These are phyloP conservation scores for Ramphastos sulfuratus DNA, from an alignment of 2,113 vertebrate genomes.

Conservation along the genomic window DNA sequence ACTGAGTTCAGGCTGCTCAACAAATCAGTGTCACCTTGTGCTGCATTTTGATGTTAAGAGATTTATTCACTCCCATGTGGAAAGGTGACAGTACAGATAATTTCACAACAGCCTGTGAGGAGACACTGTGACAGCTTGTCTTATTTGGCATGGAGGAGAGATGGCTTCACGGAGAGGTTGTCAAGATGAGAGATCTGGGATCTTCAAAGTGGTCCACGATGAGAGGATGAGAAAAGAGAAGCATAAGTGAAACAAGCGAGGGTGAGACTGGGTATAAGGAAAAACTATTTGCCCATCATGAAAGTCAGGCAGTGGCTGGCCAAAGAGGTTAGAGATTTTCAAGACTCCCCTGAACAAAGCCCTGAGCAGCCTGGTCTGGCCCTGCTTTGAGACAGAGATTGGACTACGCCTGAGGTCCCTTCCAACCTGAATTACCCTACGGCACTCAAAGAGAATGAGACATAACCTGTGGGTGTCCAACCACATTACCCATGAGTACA, in stretches of 20 bases:
- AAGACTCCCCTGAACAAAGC: neutral
- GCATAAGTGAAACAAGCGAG: neutral
- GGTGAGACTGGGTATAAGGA: neutral
- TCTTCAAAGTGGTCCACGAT: neutral
- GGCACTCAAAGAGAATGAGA: neutral
- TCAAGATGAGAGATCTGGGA: accelerated
- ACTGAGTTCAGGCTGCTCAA: neutral
- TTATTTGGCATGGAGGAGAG: neutral
- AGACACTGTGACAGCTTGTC: accelerated
- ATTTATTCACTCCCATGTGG: neutral
- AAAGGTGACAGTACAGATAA: neutral
- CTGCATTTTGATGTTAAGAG: neutral
- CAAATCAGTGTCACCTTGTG: neutral
- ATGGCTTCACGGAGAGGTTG: neutral
- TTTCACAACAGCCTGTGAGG: neutral
- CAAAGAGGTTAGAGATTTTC: neutral
- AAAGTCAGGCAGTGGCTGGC: neutral
- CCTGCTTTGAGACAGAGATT: neutral
- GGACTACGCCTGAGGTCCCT: neutral
- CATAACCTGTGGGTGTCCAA: neutral
- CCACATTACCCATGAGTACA: neutral
- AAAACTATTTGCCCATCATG: neutral
- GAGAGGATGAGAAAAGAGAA: neutral
- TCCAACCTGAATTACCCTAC: neutral
- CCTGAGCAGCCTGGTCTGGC: neutral